phyloP scores from a whole-genome alignment of 2,797 vertebrate species.

The Psittacula derbiana region DNA sequence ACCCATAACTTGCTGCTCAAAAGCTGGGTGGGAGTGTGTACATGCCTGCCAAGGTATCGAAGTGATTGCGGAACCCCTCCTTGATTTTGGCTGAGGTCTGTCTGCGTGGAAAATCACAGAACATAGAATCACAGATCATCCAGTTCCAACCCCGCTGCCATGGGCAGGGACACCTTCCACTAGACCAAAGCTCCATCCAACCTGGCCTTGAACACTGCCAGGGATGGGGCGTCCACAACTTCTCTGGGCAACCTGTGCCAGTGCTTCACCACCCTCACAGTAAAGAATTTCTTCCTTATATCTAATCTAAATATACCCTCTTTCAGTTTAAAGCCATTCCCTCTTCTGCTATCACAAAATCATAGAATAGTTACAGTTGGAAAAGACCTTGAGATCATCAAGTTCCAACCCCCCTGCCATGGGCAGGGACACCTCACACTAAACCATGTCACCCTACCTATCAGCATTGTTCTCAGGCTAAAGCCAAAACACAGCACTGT shows the following conservation, averaged over 20 bases:
- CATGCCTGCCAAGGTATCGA: rapidly evolving
- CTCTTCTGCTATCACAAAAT: neutral
- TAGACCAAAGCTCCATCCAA: neutral
- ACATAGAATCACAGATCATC: neutral
- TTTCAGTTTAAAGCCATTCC: neutral
- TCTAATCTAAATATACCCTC: neutral
- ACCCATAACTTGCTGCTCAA: neutral
- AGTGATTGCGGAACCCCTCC: neutral
- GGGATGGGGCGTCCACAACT: neutral
- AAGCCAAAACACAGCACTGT: neutral
- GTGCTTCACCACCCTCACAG: neutral
- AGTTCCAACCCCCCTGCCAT: neutral
- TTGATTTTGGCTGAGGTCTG: neutral
- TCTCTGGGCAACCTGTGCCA: neutral
- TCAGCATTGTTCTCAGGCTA: neutral
- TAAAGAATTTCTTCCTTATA: neutral
- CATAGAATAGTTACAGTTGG: neutral
- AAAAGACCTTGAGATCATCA: neutral
- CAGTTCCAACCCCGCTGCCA: neutral
- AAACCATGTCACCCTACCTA: neutral
- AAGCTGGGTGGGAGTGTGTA: neutral
- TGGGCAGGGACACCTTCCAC: neutral
- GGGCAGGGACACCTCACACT: neutral
- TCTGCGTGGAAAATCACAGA: neutral
- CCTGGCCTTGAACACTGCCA: neutral